These are phyloP conservation scores for Mastomys natalensis DNA, from an alignment of 2,113 vertebrate species.

Conservation along the genomic window DNA sequence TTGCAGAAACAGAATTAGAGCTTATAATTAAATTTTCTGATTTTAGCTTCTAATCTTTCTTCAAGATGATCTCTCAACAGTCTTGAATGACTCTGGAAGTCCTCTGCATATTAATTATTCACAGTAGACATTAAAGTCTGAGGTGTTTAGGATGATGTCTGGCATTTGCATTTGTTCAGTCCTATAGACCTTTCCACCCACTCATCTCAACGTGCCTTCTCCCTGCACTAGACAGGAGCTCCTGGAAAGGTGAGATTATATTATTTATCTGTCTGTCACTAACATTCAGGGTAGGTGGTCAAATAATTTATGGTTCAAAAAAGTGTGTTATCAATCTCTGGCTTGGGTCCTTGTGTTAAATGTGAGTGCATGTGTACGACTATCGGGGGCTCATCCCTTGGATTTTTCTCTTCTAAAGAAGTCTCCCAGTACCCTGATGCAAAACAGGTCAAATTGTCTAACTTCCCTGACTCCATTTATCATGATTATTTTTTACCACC, in stretches of 20 bases:
- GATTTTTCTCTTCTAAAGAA: slow-evolving; percentile 11
- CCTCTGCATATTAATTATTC: not conserved
- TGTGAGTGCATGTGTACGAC: not conserved
- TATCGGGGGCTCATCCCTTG: not conserved
- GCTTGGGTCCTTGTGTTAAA: not conserved
- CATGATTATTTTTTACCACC: slow-evolving; percentile 32
- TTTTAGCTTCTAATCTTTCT: slow-evolving; percentile 27
- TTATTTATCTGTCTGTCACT: slow-evolving; percentile 29
- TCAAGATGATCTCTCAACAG: slow-evolving; percentile 27
- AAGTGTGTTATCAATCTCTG: not conserved
- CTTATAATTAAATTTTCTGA: slow-evolving; percentile 26
- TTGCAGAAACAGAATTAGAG: slow-evolving; percentile 3
- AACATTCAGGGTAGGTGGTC: not conserved
- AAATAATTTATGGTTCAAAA: slow-evolving; percentile 36
- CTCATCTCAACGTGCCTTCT: not conserved
- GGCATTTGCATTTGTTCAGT: not conserved
- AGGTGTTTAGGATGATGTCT: not conserved
- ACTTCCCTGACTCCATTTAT: slow-evolving; percentile 28
- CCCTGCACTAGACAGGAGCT: not conserved
- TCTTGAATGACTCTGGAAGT: slow-evolving; percentile 9
- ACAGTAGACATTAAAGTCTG: not conserved
- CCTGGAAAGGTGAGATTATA: not conserved
- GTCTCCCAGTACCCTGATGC: not conserved
- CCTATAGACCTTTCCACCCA: not conserved
- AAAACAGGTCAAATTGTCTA: slow-evolving; percentile 32